phyloP scores from a whole-genome alignment of 2,888 invertebrate genomes.

The Drosophila prolongata region DNA sequence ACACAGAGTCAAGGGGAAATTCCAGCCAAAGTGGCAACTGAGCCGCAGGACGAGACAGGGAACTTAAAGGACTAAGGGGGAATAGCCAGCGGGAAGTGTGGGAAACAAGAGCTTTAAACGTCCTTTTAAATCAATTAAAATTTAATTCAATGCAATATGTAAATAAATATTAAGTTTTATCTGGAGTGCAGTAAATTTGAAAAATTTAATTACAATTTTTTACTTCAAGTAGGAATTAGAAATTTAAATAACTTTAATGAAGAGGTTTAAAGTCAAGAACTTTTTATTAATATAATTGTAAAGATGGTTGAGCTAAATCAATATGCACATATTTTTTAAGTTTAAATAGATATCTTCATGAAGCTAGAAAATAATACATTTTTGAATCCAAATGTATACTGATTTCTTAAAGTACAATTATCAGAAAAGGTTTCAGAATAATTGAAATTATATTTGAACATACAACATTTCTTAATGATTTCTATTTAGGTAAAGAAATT shows the following conservation, averaged over 20 bases:
- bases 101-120: slow-evolving; percentile 10
- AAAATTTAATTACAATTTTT: background rate
- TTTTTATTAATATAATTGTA: too few species aligned
- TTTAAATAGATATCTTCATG: too few species aligned
- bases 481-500: too few species aligned
- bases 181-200: background rate
- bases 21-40: slow-evolving; percentile 28
- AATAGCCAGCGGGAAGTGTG: slow-evolving; percentile 1
- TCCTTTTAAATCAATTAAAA: slow-evolving; percentile 12
- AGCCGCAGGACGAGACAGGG: slow-evolving; percentile 1
- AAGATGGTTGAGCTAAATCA: too few species aligned
- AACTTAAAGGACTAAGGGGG: background rate
- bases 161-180: slow-evolving; percentile 6
- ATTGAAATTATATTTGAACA: too few species aligned
- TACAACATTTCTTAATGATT: too few species aligned
- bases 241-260: background rate
- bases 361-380: too few species aligned
- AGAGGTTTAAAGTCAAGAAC: background rate
- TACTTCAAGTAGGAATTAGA: too few species aligned
- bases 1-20: slow-evolving; percentile 15
- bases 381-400: too few species aligned
- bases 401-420: too few species aligned
- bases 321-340: too few species aligned
- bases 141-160: slow-evolving; percentile 15
- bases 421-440: too few species aligned